These are phyloP conservation scores for Clarias laeviceps DNA, from an alignment of 2,797 vertebrate species.

Conservation along the genomic window DNA sequence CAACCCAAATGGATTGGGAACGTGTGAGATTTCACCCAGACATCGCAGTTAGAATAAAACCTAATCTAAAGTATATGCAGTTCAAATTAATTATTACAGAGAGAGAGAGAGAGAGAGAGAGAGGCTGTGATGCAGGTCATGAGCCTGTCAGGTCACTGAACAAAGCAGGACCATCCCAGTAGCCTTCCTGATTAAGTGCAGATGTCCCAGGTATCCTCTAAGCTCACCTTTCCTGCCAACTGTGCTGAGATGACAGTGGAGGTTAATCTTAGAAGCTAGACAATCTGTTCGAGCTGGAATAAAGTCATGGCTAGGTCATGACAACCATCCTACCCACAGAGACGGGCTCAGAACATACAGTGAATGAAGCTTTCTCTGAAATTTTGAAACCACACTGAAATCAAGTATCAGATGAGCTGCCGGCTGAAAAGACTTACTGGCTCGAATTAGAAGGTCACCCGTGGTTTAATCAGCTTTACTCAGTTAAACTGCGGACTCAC, in stretches of 20 bases:
- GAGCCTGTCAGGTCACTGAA: background rate
- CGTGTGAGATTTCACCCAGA: background rate
- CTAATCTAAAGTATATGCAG: background rate
- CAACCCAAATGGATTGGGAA: too few relatives aligned
- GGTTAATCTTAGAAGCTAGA: conserved; percentile 11
- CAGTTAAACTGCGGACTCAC: conserved; percentile 52
- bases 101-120: too few relatives aligned
- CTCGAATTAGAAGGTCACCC: conserved; percentile 38
- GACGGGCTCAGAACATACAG: background rate
- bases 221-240: background rate
- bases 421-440: conserved; percentile 9
- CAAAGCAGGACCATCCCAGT: conserved; percentile 34
- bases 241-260: conserved; percentile 13
- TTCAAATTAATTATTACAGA: background rate
- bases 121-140: background rate
- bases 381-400: background rate
- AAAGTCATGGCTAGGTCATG: background rate
- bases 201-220: conserved; percentile 40
- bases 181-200: conserved; percentile 54
- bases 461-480: conserved; percentile 52
- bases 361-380: background rate
- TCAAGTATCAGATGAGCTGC: conserved; percentile 2
- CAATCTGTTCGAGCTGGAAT: conserved; percentile 9
- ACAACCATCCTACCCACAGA: background rate
- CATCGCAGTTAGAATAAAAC: background rate